phyloP scores from a whole-genome alignment of 2,888 invertebrate species.

The Hirtodrosophila trivittata region DNA sequence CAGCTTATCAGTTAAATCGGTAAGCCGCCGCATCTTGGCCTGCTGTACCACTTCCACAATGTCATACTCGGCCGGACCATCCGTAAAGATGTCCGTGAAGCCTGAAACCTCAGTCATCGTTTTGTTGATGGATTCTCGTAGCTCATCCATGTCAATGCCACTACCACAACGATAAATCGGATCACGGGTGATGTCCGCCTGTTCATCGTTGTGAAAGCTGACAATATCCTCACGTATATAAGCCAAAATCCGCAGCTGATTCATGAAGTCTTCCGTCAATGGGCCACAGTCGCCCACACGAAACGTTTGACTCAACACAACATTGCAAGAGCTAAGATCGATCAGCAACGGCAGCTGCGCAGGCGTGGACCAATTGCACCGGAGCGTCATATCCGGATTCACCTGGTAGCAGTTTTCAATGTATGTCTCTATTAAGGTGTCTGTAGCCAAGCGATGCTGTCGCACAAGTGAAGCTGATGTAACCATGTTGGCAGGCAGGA shows the following conservation, averaged over 20 bases:
- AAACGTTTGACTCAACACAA: conserved; percentile 78
- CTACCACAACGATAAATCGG: conserved; percentile 79
- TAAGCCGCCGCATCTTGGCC: conserved; percentile 68
- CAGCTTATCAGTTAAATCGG: conserved; percentile 82
- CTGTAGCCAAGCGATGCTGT: conserved; percentile 61
- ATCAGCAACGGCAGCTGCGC: conserved; percentile 65
- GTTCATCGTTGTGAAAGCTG: conserved; percentile 64
- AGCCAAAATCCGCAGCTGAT: conserved; percentile 78
- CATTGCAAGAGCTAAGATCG: conserved; percentile 78
- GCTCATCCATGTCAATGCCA: conserved; percentile 76
- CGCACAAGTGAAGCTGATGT: conserved; percentile 67
- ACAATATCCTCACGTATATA: conserved; percentile 82
- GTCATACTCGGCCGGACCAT: conserved; percentile 65
- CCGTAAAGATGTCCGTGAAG: conserved; percentile 60
- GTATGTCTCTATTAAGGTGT: conserved; percentile 53
- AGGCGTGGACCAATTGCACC: conserved; percentile 74
- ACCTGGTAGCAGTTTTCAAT: conserved; percentile 81
- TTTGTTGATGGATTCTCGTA: conserved; percentile 77
- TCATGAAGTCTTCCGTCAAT: conserved; percentile 78
- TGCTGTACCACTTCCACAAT: conserved; percentile 81
- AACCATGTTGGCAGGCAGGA: conserved; percentile 62
- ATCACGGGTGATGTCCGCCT: conserved; percentile 56
- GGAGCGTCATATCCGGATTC: conserved; percentile 72
- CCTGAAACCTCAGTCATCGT: conserved; percentile 80
- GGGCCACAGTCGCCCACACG: conserved; percentile 67